Evolutionary conservation across 2,113 vertebrate species (phyloP).

Genomic region (Anolis sagrei): DNA sequence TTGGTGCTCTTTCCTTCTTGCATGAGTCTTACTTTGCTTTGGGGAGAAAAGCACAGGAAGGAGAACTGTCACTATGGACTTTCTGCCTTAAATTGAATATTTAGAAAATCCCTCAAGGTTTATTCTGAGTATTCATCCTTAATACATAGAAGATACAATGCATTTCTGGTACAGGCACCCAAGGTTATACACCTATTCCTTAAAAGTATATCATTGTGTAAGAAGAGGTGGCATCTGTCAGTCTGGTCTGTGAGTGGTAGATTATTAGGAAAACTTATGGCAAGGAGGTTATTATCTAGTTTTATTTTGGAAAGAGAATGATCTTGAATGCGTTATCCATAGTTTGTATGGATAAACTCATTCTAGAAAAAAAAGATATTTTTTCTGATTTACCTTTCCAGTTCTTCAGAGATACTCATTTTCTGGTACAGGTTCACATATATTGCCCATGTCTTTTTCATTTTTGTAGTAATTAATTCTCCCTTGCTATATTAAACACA

Average conservation of each 20-base stretch:
- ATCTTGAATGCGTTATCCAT: background rate
- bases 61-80: background rate
- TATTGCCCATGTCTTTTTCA: background rate
- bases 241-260: background rate
- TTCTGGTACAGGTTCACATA: too few species aligned
- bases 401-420: background rate
- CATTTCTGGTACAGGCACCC: background rate
- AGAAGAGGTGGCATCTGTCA: background rate
- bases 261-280: background rate
- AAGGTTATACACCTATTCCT: too few species aligned
- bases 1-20: too few species aligned
- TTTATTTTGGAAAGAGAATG: background rate
- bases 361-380: background rate
- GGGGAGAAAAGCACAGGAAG: background rate
- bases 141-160: background rate
- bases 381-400: background rate
- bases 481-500: background rate
- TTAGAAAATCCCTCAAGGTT: background rate
- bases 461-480: background rate
- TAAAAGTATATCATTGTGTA: background rate
- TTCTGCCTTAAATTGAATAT: background rate
- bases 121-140: background rate
- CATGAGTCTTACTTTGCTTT: background rate
- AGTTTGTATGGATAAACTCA: background rate
- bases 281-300: background rate